These are phyloP conservation scores for Numida meleagris DNA, from an alignment of 2,113 vertebrate genomes.

Conservation along the genomic window DNA sequence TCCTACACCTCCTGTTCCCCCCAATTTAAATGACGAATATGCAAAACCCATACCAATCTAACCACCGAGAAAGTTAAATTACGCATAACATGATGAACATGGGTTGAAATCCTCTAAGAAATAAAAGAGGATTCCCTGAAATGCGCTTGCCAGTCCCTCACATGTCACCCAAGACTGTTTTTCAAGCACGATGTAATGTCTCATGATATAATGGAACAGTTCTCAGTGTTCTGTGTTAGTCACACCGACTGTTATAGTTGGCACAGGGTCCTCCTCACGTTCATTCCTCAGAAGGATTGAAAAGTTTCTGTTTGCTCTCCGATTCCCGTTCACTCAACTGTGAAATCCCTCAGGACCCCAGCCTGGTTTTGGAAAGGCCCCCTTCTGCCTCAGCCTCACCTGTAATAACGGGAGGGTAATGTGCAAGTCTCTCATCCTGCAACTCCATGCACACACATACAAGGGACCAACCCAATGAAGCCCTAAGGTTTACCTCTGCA, in stretches of 20 bases:
- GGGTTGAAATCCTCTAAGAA: conserved; percentile 61
- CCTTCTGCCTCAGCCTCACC: not conserved
- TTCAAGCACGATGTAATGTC: conserved; percentile 51
- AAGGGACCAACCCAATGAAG: not conserved
- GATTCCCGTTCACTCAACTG: not conserved
- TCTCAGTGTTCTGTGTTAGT: conserved; percentile 30
- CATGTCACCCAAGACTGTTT: conserved; percentile 46
- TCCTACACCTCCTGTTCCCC: not conserved
- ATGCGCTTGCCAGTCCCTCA: conserved; percentile 17
- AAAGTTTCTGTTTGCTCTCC: not conserved
- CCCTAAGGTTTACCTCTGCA: rapidly evolving
- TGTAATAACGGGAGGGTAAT: not conserved
- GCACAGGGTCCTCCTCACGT: not conserved
- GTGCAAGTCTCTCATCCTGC: not conserved
- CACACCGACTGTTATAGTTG: conserved; percentile 55
- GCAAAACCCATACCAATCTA: not conserved
- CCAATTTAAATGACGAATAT: conserved; percentile 19
- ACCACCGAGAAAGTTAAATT: not conserved
- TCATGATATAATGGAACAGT: conserved; percentile 53
- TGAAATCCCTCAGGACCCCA: not conserved
- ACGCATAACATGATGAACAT: conserved; percentile 26
- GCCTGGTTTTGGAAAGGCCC: not conserved
- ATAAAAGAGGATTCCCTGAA: conserved; percentile 64
- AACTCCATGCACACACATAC: rapidly evolving
- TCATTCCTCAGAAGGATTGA: not conserved